Base-by-base conservation (phyloP, 2,797 vertebrate species). In the Notolabrus celidotus region DNA sequence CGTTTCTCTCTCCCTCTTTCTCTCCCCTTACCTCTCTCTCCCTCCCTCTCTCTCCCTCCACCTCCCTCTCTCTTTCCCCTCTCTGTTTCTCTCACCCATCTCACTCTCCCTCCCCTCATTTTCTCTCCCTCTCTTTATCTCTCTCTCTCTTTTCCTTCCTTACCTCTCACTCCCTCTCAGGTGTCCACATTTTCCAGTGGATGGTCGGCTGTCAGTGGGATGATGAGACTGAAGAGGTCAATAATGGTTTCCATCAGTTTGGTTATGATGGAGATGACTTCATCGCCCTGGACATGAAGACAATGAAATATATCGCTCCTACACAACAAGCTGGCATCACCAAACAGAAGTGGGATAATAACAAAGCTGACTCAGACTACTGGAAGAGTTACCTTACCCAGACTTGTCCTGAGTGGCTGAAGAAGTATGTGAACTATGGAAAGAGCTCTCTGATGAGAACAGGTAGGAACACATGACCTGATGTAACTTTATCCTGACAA, bases 211-310 rank as follows among this genome's bases (percentile, higher is more conserved):
- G 80, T 83, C 77, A 86, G 7, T 83, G 69, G 75, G 46, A 80
- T 0, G 20, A 69, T 77, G 4, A 77, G 59, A 84, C 57, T 15
- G 0, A 0, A 0, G 2, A 7, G 0, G 31, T 56, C 0, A n/a
- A n/a, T n/a, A 41, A 0, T 0, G 68, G 59, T 16, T 67, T 2
- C 22, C 0, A 0, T 0, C n/a, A 71, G 0, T 0, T 0, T 12
- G 58, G 80, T 57, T 83, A 55, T 51, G 72, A 87, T 67, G 85
- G 85, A 81, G 33, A 85, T 41, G 72, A 87, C 42, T 89, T 83
- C 16, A 0, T 91, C 2, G 0, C 0, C 0, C 39, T 73, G 0
- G 67, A 89, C 70, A 5, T 77, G n/a, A 0, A 3, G 19, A 9
- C 50, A 22, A 0, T 0, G 2, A 5, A 57, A 36, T 79, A 2